Percentiles rank a stretch among this genome's conserved stretches.
phyloP scores from a whole-genome alignment of 2,888 invertebrate species.

The Leucoptera coffeella region DNA sequence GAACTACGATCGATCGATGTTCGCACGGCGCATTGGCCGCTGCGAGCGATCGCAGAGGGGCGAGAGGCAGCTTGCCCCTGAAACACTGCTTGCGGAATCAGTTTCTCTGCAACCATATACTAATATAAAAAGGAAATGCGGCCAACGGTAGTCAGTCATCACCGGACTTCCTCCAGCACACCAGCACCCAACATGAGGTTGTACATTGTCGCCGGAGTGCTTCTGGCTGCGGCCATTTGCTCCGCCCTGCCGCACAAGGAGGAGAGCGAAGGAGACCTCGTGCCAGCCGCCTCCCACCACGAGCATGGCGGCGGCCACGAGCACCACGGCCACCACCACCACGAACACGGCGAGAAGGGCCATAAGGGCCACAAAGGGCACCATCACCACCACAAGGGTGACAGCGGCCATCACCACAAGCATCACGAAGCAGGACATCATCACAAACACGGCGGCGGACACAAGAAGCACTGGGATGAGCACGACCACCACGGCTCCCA shows the following conservation, averaged over 20 bases:
- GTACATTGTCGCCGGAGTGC: slow-evolving; percentile 22
- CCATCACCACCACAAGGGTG: slow-evolving; percentile 72
- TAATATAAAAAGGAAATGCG: slow-evolving; percentile 33
- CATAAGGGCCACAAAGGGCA: slow-evolving; percentile 71
- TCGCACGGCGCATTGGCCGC: background rate
- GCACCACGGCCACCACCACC: slow-evolving; percentile 61
- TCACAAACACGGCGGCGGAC: slow-evolving; percentile 69
- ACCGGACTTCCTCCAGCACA: slow-evolving; percentile 28
- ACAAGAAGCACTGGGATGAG: slow-evolving; percentile 74
- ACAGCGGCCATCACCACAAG: slow-evolving; percentile 70
- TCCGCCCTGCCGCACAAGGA: slow-evolving; percentile 11
- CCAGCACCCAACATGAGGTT: slow-evolving; percentile 22
- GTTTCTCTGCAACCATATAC: slow-evolving; percentile 7
- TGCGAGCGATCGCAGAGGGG: background rate
- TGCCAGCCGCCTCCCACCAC: slow-evolving; percentile 42
- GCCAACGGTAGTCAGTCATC: slow-evolving; percentile 29
- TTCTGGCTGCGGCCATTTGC: slow-evolving; percentile 18
- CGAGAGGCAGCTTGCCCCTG: slow-evolving; percentile 20
- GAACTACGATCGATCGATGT: background rate
- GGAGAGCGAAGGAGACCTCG: slow-evolving; percentile 22
- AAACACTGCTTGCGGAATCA: slow-evolving; percentile 43
- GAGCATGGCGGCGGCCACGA: slow-evolving; percentile 62
- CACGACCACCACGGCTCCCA: slow-evolving; percentile 69
- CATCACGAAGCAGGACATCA: slow-evolving; percentile 70
- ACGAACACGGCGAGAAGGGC: slow-evolving; percentile 66